Conservation (phyloP, 2,113 vertebrate genomes). For the Zosterops pallidus region DNA sequence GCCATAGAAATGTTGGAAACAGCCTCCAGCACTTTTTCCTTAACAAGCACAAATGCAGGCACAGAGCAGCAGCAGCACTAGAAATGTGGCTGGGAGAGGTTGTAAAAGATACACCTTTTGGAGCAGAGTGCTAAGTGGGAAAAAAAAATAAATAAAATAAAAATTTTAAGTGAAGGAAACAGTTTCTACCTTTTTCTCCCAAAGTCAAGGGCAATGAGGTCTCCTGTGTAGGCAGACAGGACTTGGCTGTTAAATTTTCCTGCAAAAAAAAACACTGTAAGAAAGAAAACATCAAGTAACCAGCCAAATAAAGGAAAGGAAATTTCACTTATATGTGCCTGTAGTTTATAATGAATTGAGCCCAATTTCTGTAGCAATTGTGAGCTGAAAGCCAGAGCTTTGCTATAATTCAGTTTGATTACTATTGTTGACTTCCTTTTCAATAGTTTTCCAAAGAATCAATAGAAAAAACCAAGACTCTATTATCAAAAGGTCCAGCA, state of each 20-base stretch:
- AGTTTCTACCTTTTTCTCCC: neutral
- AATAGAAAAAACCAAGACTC: neutral
- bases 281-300: neutral
- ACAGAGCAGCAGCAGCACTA: neutral
- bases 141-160: neutral
- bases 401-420: slow-evolving; percentile 44
- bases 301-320: neutral
- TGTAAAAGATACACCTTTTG: neutral
- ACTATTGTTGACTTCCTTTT: neutral
- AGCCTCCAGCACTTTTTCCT: neutral
- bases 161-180: neutral
- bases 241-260: neutral
- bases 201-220: neutral
- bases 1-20: neutral
- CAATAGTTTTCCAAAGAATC: neutral
- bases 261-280: neutral
- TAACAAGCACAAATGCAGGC: neutral
- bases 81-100: neutral
- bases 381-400: neutral
- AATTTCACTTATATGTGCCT: neutral
- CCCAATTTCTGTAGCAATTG: slow-evolving; percentile 14
- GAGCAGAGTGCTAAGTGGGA: neutral
- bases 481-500: slow-evolving; percentile 4
- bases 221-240: neutral
- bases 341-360: neutral